These are phyloP conservation scores for Atethmia centrago DNA, from an alignment of 2,888 invertebrate genomes.

Conservation along the genomic window DNA sequence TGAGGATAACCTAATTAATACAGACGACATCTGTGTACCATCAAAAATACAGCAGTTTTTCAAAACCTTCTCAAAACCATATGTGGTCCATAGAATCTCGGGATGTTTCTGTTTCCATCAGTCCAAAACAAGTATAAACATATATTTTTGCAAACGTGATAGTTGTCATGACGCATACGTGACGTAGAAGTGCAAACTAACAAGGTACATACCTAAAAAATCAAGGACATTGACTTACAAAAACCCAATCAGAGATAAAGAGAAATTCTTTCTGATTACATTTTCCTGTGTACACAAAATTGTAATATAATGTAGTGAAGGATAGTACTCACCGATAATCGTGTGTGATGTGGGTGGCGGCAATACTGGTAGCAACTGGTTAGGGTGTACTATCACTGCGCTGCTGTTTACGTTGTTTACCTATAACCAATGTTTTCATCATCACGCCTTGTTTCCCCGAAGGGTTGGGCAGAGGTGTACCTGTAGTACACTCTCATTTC, in stretches of 20 bases:
- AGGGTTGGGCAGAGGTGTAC: too few relatives aligned
- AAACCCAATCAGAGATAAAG: constrained; percentile 34
- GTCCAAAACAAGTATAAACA: neutral
- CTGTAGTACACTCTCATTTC: too few relatives aligned
- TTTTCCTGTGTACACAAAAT: neutral
- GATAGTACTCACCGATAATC: constrained; percentile 83
- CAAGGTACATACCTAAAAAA: constrained; percentile 2
- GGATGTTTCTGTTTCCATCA: neutral
- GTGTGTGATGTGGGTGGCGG: constrained; percentile 90
- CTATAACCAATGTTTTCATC: constrained; percentile 62
- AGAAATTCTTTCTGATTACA: constrained; percentile 18
- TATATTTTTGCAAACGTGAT: neutral
- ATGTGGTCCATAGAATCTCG: neutral
- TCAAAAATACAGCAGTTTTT: neutral
- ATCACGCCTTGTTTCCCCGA: too few relatives aligned
- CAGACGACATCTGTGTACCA: too few relatives aligned
- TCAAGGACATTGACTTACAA: constrained; percentile 16
- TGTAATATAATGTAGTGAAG: neutral
- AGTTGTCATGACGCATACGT: neutral
- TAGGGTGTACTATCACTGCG: constrained; percentile 95
- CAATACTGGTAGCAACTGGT: constrained; percentile 94
- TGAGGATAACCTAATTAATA: neutral
- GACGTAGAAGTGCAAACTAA: neutral
- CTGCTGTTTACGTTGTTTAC: constrained; percentile 85
- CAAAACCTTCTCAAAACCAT: neutral